Percentiles rank a stretch among this genome's conserved stretches.
These are phyloP conservation scores for Athalia cordata DNA, from an alignment of 2,888 invertebrate species.

Conservation along the genomic window DNA sequence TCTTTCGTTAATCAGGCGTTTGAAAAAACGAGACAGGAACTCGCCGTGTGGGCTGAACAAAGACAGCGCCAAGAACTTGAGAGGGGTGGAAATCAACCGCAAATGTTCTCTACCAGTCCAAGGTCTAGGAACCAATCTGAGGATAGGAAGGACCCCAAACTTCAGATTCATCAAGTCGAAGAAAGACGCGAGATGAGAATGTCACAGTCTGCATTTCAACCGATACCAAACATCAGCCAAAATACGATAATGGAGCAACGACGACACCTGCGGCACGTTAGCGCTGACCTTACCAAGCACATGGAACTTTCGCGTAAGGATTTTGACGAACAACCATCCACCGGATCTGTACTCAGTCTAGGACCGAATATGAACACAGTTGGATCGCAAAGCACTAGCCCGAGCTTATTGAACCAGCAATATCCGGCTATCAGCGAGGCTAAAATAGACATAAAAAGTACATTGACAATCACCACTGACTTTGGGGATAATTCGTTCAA, in stretches of 20 bases:
- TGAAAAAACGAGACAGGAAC: constrained; percentile 70
- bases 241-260: constrained; percentile 71
- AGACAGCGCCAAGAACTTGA: constrained; percentile 70
- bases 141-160: constrained; percentile 62
- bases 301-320: constrained; percentile 69
- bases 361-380: constrained; percentile 57
- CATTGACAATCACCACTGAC: constrained; percentile 66
- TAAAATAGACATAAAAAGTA: constrained; percentile 64
- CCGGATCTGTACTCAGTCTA: constrained; percentile 69
- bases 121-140: constrained; percentile 68
- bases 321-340: constrained; percentile 69
- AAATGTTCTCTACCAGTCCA: constrained; percentile 66
- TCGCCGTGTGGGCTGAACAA: constrained; percentile 71
- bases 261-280: constrained; percentile 70
- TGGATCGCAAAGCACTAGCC: constrained; percentile 67
- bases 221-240: constrained; percentile 69
- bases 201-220: constrained; percentile 68
- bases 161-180: constrained; percentile 55
- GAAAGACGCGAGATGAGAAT: constrained; percentile 66
- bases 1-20: constrained; percentile 68
- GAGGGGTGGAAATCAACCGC: constrained; percentile 55
- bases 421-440: constrained; percentile 68
- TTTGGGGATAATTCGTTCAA: constrained; percentile 63
- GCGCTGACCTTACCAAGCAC: constrained; percentile 70
- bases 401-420: constrained; percentile 66